Evolutionary conservation across 2,797 vertebrate species (phyloP), one percentile per base, ranked within the genome.

Genomic region (Chromis chromis): DNA sequence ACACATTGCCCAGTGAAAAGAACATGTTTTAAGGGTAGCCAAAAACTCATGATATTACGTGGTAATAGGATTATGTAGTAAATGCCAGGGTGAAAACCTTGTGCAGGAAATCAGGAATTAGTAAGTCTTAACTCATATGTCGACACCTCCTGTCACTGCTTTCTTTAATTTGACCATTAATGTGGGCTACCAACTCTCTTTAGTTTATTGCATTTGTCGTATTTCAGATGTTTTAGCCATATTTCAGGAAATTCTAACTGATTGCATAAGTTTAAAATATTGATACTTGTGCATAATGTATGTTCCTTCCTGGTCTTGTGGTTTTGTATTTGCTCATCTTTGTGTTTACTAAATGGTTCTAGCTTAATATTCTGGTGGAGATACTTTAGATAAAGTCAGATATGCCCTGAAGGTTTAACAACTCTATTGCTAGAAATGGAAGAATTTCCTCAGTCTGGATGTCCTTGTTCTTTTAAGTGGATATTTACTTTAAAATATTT

Each of bases 61-160:
- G 17, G 33, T 87, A 85, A 87, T 82, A 78, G 73, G 79, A 88
- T 90, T 87, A 78, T 67, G 17, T 21, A 3, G 74, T 74, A 74
- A 80, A 70, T 65, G 55, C 49, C 19, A 21, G 11, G 40, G 4
- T 64, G 52, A 61, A 71, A 75, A 48, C 52, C 27, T 52, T 28
- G 39, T 56, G 33, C 54, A 65, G 70, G 68, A 86, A 86, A 71
- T 72, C 9, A 33, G 42, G 65, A 77, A 65, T 82, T 73, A 62
- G 57, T 4, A 12, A 50, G 60, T 73, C 24, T 63, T 14, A 70
- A 72, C 2, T 72, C 11, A 16, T 42, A 59, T 57, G 3, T 65
- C 3, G 66, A 65, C 63, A 58, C 44, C 42, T 39, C 39, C 9
- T 17, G 58, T 74, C 4, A 19, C 0, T 52, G n/a, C 8, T 50